Evolutionary conservation across 2,797 vertebrate species (phyloP), one percentile per base, ranked within the genome.

Genomic region (Enoplosus armatus): DNA sequence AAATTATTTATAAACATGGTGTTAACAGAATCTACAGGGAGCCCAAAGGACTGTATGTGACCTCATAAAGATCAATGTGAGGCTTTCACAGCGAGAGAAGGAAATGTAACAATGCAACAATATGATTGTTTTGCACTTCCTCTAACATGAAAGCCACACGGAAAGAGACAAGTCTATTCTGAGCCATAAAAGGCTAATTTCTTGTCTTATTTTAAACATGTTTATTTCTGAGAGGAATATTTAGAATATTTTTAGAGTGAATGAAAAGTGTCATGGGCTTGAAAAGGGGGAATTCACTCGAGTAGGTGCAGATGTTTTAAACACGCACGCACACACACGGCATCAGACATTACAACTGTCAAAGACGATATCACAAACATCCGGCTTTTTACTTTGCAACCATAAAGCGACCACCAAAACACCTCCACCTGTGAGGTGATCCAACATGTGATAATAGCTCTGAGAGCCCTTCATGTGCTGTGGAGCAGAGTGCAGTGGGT

Each of bases 51-150:
- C 87, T 77, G 84, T 83, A 53, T 88, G 69, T 95, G 94, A 93
- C 93, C 94, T 94, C 92, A 93, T 94, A 93, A 93, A 90, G 92
- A 94, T 93, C 93, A 95, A 94, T 92, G 92, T 91, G 87, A 92
- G 85, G 85, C 91, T 93, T 94, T 95, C 94, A 93, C 90, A 94
- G 92, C 91, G 22, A 93, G 94, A 88, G 71, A 72, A 93, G 95
- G 95, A 96, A 95, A 96, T 95, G 95, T 95, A 96, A 96, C 95
- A 96, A 96, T 96, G 94, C 83, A 96, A 96, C 95, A 96, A 96
- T 95, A 94, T 93, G 91, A 95, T 95, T 96, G 95, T 95, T 95
- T 91, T 85, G 88, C 70, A 90, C 94, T 96, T 96, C 95, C 94
- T 95, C 79, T 62, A 75, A 96, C 95, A 96, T 96, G 95, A 96